Evolutionary conservation across 64 coral and sea anemone genomes (phyloP).

Genomic region (Acropora yongei): DNA sequence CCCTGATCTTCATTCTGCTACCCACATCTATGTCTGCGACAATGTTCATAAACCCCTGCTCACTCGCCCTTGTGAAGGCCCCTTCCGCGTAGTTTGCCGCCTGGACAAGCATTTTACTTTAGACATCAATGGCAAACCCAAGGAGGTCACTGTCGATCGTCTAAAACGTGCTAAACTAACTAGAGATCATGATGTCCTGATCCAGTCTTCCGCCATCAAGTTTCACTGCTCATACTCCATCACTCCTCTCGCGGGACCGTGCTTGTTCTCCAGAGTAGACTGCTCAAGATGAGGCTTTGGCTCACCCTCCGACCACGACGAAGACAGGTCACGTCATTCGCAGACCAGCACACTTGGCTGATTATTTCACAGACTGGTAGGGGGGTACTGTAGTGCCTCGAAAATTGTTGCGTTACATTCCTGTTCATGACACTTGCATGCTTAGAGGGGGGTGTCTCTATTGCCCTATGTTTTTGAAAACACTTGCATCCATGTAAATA

Average conservation of each 20-base stretch:
- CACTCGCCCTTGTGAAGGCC: no score
- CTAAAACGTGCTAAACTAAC: no score
- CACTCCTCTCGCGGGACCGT: neutral
- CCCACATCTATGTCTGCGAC: conserved; percentile 1
- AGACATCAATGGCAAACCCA: neutral
- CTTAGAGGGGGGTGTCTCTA: no score
- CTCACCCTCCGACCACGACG: neutral
- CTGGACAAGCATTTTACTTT: neutral
- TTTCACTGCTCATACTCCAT: no score
- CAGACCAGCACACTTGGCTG: neutral
- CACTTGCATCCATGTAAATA: no score
- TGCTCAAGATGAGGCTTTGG: neutral
- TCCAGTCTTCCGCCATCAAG: no score
- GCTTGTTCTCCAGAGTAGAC: neutral
- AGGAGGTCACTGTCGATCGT: neutral
- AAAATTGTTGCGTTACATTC: no score
- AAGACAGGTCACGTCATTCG: neutral
- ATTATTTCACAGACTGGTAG: neutral
- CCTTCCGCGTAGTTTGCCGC: neutral
- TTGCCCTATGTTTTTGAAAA: no score
- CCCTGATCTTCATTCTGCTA: no score
- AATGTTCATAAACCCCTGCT: neutral
- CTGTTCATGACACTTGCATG: no score
- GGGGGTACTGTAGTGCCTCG: no score
- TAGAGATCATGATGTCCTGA: no score